A percentile compares a stretch with the other conserved stretches of the same genome.
phyloP scores from a whole-genome alignment of 1,140 invertebrate genomes.

The Zaprionus gabonicus region DNA sequence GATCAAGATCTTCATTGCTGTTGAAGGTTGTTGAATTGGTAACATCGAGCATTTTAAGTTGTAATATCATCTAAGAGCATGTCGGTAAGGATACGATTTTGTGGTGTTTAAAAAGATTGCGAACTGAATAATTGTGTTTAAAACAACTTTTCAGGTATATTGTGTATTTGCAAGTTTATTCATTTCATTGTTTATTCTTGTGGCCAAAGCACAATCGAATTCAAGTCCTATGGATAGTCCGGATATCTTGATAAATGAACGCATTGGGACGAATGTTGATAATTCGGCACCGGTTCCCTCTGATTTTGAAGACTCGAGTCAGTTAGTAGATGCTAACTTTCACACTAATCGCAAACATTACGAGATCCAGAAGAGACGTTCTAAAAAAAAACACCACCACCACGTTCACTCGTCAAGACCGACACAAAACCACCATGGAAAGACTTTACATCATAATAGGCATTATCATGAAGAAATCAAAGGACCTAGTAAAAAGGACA shows the following conservation, averaged over 20 bases:
- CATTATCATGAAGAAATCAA: constrained; percentile 17
- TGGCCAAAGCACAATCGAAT: constrained; percentile 3
- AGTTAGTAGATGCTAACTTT: neutral
- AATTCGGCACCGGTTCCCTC: neutral
- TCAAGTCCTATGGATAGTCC: constrained; percentile 7
- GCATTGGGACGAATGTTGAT: constrained; percentile 7
- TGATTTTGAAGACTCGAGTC: constrained; percentile 8
- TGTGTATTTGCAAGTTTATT: constrained; percentile 16
- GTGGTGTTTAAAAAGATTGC: neutral
- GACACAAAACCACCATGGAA: neutral
- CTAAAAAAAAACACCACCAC: constrained; percentile 34
- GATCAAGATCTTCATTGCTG: constrained; percentile 34
- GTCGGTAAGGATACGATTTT: neutral
- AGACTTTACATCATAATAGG: constrained; percentile 4
- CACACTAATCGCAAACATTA: constrained; percentile 12
- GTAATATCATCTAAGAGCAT: neutral
- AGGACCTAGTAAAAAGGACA: constrained; percentile 10
- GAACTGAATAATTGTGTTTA: neutral
- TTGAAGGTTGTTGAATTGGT: constrained; percentile 7
- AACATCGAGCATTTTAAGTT: neutral
- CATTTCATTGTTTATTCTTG: constrained; percentile 18
- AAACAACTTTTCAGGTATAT: constrained; percentile 34
- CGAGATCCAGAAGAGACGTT: constrained; percentile 14
- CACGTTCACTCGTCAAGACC: neutral
- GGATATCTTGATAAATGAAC: neutral